Percentiles rank a stretch among this genome's conserved stretches.
These are phyloP conservation scores for Garrulus glandarius DNA, from an alignment of 2,797 vertebrate species.

Conservation along the genomic window DNA sequence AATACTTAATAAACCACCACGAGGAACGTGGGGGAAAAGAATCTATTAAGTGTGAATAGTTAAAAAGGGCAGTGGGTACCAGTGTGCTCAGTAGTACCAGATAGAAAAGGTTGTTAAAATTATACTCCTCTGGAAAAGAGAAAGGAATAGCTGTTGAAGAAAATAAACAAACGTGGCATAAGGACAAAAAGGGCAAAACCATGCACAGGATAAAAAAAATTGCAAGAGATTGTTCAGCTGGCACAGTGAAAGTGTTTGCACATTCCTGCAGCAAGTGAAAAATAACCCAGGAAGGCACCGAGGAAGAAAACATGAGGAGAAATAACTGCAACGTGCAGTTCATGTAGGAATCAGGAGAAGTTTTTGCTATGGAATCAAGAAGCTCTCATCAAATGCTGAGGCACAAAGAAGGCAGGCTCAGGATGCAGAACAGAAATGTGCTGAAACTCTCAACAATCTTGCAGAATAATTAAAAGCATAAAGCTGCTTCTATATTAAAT, in stretches of 20 bases:
- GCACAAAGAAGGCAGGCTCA: not conserved
- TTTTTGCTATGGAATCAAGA: not conserved
- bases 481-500: not conserved
- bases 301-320: not conserved
- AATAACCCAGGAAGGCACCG: not conserved
- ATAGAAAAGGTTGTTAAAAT: not conserved
- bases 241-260: not conserved
- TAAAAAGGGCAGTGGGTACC: constrained; percentile 20
- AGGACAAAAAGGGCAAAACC: not conserved
- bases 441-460: not conserved
- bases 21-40: not conserved
- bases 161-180: not conserved
- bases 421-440: not conserved
- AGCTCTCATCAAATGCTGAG: not conserved
- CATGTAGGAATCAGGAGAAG: not conserved
- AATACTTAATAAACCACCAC: constrained; percentile 44
- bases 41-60: constrained; percentile 16
- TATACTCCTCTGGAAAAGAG: not conserved
- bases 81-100: not conserved
- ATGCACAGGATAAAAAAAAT: not conserved
- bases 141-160: not conserved
- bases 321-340: not conserved
- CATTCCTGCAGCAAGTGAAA: not conserved
- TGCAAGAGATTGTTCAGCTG: not conserved
- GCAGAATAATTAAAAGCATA: not conserved